A percentile compares a stretch with the other conserved stretches of the same genome.
Conservation (phyloP, 2,797 vertebrate species). For the Pipistrellus nathusii region DNA sequence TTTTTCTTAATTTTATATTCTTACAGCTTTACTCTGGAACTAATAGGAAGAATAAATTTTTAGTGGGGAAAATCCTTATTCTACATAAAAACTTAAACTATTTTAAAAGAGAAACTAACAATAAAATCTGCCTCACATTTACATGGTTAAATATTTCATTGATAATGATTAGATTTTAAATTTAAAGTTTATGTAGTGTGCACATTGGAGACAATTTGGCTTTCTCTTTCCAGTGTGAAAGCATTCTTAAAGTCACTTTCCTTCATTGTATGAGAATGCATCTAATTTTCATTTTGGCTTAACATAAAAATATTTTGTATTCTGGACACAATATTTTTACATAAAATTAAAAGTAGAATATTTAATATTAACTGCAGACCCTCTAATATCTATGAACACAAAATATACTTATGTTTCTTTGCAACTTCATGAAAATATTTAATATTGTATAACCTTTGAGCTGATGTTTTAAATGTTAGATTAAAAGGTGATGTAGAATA, state of each 20-base stretch:
- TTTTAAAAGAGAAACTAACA: background rate
- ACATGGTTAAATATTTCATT: constrained; percentile 1
- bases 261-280: background rate
- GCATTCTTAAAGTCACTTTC: background rate
- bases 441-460: constrained; percentile 3
- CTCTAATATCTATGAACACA: background rate
- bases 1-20: background rate
- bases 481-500: background rate
- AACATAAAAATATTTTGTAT: background rate
- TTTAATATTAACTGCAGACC: background rate
- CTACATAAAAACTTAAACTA: background rate
- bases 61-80: background rate
- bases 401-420: background rate
- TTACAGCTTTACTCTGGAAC: background rate
- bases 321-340: background rate
- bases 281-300: background rate
- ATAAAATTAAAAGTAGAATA: background rate
- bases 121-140: background rate
- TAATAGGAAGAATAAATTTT: background rate
- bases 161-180: background rate
- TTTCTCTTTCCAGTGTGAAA: background rate
- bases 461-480: background rate
- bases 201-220: background rate
- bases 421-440: background rate
- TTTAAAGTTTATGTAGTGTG: background rate